Base-by-base conservation (phyloP, 1,140 invertebrate species). In the Tetramorium alpestre region DNA sequence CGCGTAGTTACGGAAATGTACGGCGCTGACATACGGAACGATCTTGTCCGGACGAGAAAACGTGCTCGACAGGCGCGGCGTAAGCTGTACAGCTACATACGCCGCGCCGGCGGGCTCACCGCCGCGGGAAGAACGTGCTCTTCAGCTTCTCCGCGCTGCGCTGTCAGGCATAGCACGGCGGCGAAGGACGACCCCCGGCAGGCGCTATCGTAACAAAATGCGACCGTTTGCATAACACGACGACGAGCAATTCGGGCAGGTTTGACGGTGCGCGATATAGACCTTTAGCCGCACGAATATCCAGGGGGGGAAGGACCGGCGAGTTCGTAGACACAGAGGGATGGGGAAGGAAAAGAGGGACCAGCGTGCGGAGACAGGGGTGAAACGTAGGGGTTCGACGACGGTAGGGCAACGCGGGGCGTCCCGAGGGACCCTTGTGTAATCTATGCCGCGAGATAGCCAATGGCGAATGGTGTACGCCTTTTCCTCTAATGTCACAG, bases 181-280 rank as follows among this genome's bases (percentile, higher is more conserved):
- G 91, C 91, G 88, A 93, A 91, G 90, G 93, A 95, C 92, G 93
- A 93, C 92, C 93, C 94, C 94, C 90, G 91, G 93, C 90, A 93
- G 88, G 93, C 85, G 93, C 94, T 95, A 95, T 94, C 94, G 93
- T 94, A 95, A 95, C 95, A 95, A 95, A 69, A 95, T 94, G 94
- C 89, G 94, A 91, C 93, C 94, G 94, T 95, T 95, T 95, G 95
- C 95, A 95, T 95, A 95, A 95, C 95, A 95, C 93, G 94, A 94
- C 93, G 94, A 95, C 94, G 94, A 95, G 94, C 95, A 95, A 95
- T 95, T 95, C 94, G 93, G 94, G 93, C 94, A 93, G 94, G 94
- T 94, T 95, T 95, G 95, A 95, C 94, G 94, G 94, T 92, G 94
- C 94, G 95, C 94, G 94, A 95, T 95, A 95, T 95, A 94, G 94